Evolutionary conservation across 2,797 vertebrate genomes (phyloP), one percentile per base, ranked within the genome.

Genomic region (Falco biarmicus): DNA sequence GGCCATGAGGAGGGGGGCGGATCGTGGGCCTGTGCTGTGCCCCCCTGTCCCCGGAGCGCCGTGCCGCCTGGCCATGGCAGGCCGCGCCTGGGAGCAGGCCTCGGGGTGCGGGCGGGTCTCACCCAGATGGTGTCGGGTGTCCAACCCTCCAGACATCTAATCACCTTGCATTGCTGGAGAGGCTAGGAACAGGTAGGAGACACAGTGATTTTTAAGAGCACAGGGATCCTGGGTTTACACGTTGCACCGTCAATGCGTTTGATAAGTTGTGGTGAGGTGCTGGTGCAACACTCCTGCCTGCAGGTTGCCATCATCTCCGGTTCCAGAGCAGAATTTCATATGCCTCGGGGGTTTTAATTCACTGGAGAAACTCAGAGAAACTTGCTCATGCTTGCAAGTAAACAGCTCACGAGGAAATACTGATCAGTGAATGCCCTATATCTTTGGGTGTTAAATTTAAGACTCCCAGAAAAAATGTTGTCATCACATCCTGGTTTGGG

Each of bases 51-150:
- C 57, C 41, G 37, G 41, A 41, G 41, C 14, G 8, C 8, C 3
- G 0, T 2, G 32, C 28, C 24, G 2, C 1, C 22, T 5, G 18
- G n/a, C 2, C 1, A 2, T 7, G 26, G 19, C 7, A 9, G n/a
- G 39, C 32, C 3, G 11, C 12, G 5, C 25, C 51, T 31, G 20
- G 0, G 11, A 1, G 50, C 12, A 61, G 66, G 20, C 4, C 24
- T 24, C 3, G 1, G 41, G 5, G 5, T 11, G 34, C 5, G 1
- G 45, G 6, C 31, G 37, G 37, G 37, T 37, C 37, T 37, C 37
- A 37, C 37, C 37, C 32, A 50, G 57, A 34, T 13, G 57, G 21
- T 43, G 32, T 32, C 56, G 2, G 57, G 50, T 32, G 1, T 15
- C 20, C 79, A n/a, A 0, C 1, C 2, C 26, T 39, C 41, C 57